Evolutionary conservation across 2,113 vertebrate genomes (phyloP).

Genomic region (Mustelus asterias): DNA sequence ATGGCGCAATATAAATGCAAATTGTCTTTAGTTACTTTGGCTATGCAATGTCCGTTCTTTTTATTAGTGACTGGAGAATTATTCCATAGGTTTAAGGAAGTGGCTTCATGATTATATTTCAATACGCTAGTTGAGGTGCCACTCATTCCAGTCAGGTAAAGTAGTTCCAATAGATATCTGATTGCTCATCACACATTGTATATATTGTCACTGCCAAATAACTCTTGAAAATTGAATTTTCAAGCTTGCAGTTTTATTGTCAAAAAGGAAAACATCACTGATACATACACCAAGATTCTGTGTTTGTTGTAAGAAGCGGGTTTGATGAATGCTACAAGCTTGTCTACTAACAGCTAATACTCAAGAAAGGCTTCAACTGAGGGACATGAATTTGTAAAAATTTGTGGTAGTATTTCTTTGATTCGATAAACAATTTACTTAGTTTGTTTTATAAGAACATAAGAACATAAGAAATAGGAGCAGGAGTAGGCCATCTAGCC

Average conservation of each 20-base stretch:
- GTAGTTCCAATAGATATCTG: neutral
- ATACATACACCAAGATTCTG: neutral
- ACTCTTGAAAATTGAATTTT: neutral
- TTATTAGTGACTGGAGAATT: neutral
- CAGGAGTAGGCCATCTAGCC: too few relatives aligned
- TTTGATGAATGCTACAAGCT: neutral
- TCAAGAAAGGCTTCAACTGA: neutral
- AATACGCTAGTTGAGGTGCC: neutral
- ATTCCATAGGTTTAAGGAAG: neutral
- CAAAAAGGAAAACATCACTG: neutral
- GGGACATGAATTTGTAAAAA: neutral
- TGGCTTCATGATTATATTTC: neutral
- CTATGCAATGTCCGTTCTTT: neutral
- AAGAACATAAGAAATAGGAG: too few relatives aligned
- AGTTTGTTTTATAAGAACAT: neutral
- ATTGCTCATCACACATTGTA: neutral
- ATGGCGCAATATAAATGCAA: neutral
- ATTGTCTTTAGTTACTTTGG: neutral
- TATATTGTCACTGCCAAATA: neutral
- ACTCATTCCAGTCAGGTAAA: neutral
- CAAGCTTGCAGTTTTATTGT: neutral
- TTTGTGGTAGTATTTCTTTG: neutral
- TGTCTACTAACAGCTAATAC: neutral
- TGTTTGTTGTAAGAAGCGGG: neutral
- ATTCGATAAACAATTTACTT: neutral